phyloP scores from a whole-genome alignment of 2,113 vertebrate species.

The Callocephalon fimbriatum region DNA sequence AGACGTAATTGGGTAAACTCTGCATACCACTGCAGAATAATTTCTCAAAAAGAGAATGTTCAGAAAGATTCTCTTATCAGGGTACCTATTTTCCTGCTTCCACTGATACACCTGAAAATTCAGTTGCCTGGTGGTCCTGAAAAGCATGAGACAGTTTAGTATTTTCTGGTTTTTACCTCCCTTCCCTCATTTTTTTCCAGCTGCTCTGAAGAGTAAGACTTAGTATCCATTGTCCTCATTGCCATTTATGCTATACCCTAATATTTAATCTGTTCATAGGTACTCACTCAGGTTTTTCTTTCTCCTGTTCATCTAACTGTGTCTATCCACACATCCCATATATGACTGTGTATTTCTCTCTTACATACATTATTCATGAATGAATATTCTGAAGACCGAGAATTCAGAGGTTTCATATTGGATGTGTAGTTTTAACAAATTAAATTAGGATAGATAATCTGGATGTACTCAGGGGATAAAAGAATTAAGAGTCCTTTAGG shows the following conservation, averaged over 20 bases:
- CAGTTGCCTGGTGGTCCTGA: neutral
- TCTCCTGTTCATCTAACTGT: neutral
- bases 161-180: neutral
- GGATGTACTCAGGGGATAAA: neutral
- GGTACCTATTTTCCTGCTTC: neutral
- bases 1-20: neutral
- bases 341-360: neutral
- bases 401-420: neutral
- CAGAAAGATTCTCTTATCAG: neutral
- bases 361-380: neutral
- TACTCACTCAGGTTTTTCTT: neutral
- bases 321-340: neutral
- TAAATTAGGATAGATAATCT: neutral
- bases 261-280: neutral
- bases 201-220: neutral
- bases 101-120: neutral
- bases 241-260: neutral
- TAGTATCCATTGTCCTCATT: neutral
- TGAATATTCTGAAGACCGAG: neutral
- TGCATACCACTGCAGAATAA: neutral
- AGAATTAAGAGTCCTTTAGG: neutral
- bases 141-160: neutral
- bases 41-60: neutral
- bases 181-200: neutral
- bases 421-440: neutral